These are phyloP conservation scores for Psittacula derbiana DNA, from an alignment of 2,797 vertebrate species.

Conservation along the genomic window DNA sequence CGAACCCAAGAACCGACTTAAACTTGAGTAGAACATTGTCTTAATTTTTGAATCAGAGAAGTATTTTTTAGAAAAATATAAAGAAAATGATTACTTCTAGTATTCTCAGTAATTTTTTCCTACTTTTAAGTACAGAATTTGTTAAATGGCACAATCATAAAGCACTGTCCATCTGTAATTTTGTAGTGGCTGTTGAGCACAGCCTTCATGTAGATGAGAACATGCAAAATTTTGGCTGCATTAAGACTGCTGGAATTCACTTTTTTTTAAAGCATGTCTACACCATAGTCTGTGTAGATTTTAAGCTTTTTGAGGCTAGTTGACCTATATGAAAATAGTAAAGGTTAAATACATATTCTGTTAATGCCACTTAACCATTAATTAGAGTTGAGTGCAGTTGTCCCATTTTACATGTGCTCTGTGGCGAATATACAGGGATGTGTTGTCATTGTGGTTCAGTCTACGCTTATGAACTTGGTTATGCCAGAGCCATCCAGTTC, in stretches of 20 bases:
- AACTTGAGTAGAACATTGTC: neutral
- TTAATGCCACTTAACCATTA: neutral
- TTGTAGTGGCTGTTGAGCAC: neutral
- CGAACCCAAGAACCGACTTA: neutral
- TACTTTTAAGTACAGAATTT: neutral
- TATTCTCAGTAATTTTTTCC: neutral
- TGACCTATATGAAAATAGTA: neutral
- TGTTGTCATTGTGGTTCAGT: neutral
- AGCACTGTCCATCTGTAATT: neutral
- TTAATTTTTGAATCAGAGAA: neutral
- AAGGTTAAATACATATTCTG: neutral
- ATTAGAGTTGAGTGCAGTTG: slow-evolving; percentile 3
- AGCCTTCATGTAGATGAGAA: fast-evolving
- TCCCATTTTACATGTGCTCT: neutral
- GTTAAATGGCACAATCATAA: neutral
- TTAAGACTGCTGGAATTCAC: neutral
- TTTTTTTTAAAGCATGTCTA: neutral
- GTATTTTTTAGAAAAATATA: neutral
- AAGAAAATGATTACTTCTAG: neutral
- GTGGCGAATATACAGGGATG: neutral
- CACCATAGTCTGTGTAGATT: neutral
- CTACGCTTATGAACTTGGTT: neutral
- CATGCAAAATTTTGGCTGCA: neutral
- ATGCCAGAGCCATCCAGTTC: neutral
- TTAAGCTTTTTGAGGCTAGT: neutral